Evolutionary conservation across 1,140 invertebrate species (phyloP).

Genomic region (Heliconius eleuchia): DNA sequence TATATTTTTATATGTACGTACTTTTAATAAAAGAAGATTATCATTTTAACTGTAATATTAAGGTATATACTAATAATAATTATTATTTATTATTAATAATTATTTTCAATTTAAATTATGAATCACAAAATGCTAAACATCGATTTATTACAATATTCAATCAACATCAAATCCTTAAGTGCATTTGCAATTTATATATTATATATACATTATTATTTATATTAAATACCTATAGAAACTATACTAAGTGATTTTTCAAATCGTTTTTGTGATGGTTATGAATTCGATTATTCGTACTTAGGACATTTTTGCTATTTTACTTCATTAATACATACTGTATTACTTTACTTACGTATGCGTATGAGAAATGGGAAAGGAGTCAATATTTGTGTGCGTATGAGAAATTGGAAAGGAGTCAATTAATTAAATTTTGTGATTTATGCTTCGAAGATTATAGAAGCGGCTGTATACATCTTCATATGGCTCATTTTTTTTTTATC

Average conservation of each 20-base stretch:
- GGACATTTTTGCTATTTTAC: not conserved
- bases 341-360: not conserved
- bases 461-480: no score
- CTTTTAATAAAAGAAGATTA: no score
- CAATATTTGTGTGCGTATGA: no score
- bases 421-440: no score
- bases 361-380: no score
- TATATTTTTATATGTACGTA: no score
- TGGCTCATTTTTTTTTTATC: no score
- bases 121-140: slow-evolving; percentile 48
- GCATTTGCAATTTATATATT: slow-evolving; percentile 47
- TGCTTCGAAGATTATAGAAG: no score
- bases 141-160: slow-evolving; percentile 11
- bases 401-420: no score
- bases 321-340: no score
- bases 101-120: not conserved
- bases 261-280: not conserved
- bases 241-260: not conserved
- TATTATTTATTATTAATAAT: not conserved
- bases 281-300: not conserved
- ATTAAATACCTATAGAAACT: not conserved
- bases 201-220: slow-evolving; percentile 42
- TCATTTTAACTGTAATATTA: not conserved
- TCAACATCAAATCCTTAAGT: slow-evolving; percentile 61
- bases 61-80: not conserved